phyloP scores from a whole-genome alignment of 2,888 invertebrate genomes.

The Caenorhabditis japonica region DNA sequence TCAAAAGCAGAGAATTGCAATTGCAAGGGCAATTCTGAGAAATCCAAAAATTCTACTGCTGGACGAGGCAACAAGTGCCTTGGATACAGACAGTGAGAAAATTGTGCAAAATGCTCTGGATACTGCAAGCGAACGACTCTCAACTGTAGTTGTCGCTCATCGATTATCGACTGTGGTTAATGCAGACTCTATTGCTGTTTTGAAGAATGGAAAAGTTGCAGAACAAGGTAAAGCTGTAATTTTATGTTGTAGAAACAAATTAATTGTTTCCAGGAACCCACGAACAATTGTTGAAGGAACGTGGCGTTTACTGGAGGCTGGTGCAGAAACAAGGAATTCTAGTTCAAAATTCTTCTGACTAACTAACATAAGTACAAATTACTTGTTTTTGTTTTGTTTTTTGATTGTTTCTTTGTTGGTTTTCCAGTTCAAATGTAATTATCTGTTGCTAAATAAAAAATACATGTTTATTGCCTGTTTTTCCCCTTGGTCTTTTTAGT shows the following conservation, averaged over 20 bases:
- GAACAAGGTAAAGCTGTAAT: conserved; percentile 23
- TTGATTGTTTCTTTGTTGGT: neutral
- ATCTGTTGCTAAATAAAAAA: too few species aligned
- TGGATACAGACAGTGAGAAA: conserved; percentile 77
- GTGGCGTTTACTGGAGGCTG: conserved; percentile 21
- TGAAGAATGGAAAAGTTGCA: conserved; percentile 75
- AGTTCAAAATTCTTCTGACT: neutral
- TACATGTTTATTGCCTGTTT: neutral
- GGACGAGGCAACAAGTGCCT: conserved; percentile 60
- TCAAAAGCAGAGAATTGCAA: conserved; percentile 79
- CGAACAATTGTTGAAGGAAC: conserved; percentile 6
- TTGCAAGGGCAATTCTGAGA: conserved; percentile 77
- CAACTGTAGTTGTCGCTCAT: conserved; percentile 79
- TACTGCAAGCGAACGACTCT: conserved; percentile 78
- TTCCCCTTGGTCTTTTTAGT: too few species aligned
- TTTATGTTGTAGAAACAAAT: neutral
- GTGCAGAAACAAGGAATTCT: conserved; percentile 24
- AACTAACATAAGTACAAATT: neutral
- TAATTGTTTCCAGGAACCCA: conserved; percentile 24
- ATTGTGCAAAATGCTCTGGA: conserved; percentile 81
- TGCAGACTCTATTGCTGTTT: conserved; percentile 79
- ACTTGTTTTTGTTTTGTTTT: neutral
- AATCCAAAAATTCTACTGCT: conserved; percentile 54
- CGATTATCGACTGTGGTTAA: conserved; percentile 79
- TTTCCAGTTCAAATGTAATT: neutral